Percentiles rank a stretch among this genome's conserved stretches.
These are phyloP conservation scores for Corbicula japonica DNA, from an alignment of 2,888 invertebrate genomes.

Conservation along the genomic window DNA sequence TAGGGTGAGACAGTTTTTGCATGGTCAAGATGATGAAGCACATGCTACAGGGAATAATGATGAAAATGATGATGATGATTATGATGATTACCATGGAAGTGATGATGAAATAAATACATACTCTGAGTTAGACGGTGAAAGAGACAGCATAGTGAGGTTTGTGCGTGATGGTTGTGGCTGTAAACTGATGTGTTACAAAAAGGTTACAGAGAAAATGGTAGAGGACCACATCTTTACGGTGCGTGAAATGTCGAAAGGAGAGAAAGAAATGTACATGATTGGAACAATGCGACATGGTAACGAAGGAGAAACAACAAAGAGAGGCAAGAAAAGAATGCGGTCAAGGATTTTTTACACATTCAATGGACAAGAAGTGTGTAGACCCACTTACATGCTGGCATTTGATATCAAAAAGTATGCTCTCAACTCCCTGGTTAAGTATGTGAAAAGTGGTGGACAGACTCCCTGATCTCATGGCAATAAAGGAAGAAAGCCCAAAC, in stretches of 20 bases:
- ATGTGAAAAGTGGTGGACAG: not conserved
- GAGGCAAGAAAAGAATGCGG: not conserved
- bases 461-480: not conserved
- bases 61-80: no score
- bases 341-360: not conserved
- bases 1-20: no score
- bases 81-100: no score
- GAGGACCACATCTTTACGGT: not conserved
- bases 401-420: not conserved
- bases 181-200: not conserved
- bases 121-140: no score
- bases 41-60: no score
- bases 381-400: not conserved
- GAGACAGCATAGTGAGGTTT: no score
- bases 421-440: not conserved
- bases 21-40: no score
- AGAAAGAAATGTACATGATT: constrained; percentile 3
- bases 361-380: not conserved
- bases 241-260: constrained; percentile 9
- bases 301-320: not conserved
- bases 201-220: not conserved
- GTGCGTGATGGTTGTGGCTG: not conserved
- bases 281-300: not conserved
- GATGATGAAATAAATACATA: no score
- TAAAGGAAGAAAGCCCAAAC: not conserved